These are phyloP conservation scores for Lymantria dispar DNA, from an alignment of 2,888 invertebrate genomes.

Conservation along the genomic window DNA sequence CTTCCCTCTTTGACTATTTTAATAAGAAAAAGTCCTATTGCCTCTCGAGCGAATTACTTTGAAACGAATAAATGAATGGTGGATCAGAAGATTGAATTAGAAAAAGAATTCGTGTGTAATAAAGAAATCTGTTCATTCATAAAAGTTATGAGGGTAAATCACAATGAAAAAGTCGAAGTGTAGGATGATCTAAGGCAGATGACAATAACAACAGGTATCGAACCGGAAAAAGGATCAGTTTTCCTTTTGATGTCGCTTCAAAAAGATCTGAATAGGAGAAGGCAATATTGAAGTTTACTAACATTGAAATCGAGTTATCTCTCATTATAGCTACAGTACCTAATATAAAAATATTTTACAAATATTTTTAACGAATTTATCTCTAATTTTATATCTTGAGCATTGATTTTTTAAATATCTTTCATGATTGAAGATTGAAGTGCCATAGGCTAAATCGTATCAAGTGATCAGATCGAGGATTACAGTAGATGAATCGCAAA, in stretches of 20 bases:
- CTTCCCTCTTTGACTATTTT: slow-evolving; percentile 72
- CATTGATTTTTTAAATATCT: too few relatives aligned
- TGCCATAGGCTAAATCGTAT: too few relatives aligned
- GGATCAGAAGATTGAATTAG: slow-evolving; percentile 76
- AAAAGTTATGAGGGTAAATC: slow-evolving; percentile 66
- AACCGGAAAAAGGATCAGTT: slow-evolving; percentile 73
- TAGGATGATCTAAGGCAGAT: slow-evolving; percentile 45
- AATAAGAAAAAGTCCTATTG: slow-evolving; percentile 65
- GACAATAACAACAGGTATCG: slow-evolving; percentile 72
- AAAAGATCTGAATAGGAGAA: slow-evolving; percentile 48
- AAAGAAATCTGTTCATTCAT: slow-evolving; percentile 73
- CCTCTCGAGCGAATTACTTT: slow-evolving; percentile 68
- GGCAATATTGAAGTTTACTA: slow-evolving; percentile 43
- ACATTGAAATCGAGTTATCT: slow-evolving; percentile 38
- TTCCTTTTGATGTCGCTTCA: slow-evolving; percentile 73
- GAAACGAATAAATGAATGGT: slow-evolving; percentile 74
- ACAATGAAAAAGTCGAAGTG: slow-evolving; percentile 62
- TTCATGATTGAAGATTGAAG: too few relatives aligned
- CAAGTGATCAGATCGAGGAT: too few relatives aligned
- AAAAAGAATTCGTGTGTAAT: slow-evolving; percentile 71
- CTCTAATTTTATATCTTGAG: too few relatives aligned
- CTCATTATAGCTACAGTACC: slow-evolving; percentile 6
- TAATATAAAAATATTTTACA: neutral
- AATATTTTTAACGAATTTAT: neutral
- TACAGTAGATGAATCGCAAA: too few relatives aligned